Evolutionary conservation across 1,140 invertebrate species (phyloP), one percentile per base, ranked within the genome.

Genomic region (Danaus melanippus): DNA sequence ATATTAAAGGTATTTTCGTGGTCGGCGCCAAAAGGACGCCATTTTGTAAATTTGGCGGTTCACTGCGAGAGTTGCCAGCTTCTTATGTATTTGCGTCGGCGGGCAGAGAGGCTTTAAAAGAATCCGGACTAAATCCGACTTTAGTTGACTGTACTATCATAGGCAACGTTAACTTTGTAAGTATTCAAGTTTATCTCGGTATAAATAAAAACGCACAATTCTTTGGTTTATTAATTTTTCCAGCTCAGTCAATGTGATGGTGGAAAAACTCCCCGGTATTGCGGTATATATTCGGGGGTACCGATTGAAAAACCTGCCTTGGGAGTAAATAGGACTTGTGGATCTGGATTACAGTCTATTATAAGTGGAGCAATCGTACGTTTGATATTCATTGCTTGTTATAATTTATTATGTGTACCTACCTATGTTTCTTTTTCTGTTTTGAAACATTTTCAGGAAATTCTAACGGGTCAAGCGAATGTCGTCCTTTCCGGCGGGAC

Each of bases 401-500:
- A 32, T 32, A 32, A 32, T 32, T 32, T 32, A 32, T 32, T 32
- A 7, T 32, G 6, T 21, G 17, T 21, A 21, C n/a, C n/a, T 15
- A 15, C 1, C 1, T 15, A 15, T 15, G 3, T 15, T 1, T 32
- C 0, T 56, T 53, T n/a, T 10, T 46, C 50, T 48, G 41, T 21
- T 50, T 4, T 10, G 41, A 32, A 44, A 10, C 32, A 7, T 53
- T 45, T 62, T 66, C 66, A 97, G 94, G 97, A 97, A 76, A 98
- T 99, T 59, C 63, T 92, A 60, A 87, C 92, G 41, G 95, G 96
- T 46, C 93, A 94, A 67, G 92, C 96, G 10, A 91, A 95, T 60
- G 91, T 99, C 56, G 94, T 95, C 10, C 79, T 99, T 12, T 93
- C 96, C 50, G 97, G 97, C 44, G 97, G 97, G 1, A 91, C 93